These are phyloP conservation scores for Strigops habroptila DNA, from an alignment of 2,113 vertebrate species.

Conservation along the genomic window DNA sequence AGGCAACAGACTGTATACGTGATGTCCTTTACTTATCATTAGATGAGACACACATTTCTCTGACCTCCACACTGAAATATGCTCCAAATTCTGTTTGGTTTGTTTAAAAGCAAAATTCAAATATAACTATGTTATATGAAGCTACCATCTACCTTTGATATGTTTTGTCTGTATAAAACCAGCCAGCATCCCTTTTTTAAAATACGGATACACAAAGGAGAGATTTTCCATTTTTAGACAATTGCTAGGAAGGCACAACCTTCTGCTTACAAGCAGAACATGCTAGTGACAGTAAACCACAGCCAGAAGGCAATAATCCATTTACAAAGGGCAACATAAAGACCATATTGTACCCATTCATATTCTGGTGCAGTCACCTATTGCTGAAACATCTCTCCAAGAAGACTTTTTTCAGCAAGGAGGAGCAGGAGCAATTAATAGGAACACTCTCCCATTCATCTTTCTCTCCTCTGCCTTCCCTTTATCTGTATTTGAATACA, in stretches of 20 bases:
- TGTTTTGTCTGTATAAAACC: background rate
- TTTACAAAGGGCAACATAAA: slow-evolving; percentile 6
- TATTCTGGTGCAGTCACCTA: background rate
- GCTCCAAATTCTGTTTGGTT: background rate
- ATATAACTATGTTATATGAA: background rate
- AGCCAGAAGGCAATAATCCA: slow-evolving; percentile 30
- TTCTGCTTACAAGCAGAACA: background rate
- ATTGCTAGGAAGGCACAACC: slow-evolving; percentile 16
- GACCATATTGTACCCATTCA: background rate
- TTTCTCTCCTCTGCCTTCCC: background rate
- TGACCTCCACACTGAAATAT: background rate
- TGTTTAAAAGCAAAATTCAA: background rate
- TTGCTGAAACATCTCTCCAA: background rate
- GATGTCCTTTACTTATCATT: slow-evolving; percentile 51
- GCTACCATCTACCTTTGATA: background rate
- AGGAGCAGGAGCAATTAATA: background rate
- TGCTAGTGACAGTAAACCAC: background rate
- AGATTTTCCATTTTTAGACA: slow-evolving; percentile 25
- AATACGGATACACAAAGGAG: background rate
- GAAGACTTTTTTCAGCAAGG: background rate
- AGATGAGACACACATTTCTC: background rate
- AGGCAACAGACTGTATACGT: background rate
- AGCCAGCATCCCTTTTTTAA: background rate
- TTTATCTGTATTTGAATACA: background rate
- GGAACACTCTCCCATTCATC: background rate